These are phyloP conservation scores for Botia kubotai DNA, from an alignment of 2,797 vertebrate species.

Conservation along the genomic window DNA sequence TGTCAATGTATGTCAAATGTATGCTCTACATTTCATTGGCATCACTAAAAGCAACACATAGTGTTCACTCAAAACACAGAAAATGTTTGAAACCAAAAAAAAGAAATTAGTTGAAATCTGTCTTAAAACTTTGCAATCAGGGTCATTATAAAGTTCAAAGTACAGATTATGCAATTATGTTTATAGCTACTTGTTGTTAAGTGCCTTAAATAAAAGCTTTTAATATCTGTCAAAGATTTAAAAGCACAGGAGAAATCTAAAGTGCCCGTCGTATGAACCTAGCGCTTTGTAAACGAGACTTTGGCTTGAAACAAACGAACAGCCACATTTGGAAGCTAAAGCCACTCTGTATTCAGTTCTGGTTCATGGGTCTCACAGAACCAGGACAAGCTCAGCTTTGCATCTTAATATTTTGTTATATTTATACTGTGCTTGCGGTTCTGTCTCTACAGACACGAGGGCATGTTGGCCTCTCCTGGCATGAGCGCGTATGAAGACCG, in stretches of 20 bases:
- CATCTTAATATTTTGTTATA: slow-evolving; percentile 29
- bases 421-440: background rate
- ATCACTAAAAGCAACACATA: too few species aligned
- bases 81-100: too few species aligned
- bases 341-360: slow-evolving; percentile 13
- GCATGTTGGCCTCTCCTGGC: slow-evolving; percentile 6
- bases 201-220: background rate
- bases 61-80: too few species aligned
- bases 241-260: background rate
- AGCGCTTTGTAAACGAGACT: background rate
- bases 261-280: background rate
- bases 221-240: background rate
- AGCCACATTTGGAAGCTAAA: background rate
- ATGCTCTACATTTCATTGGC: too few species aligned
- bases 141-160: too few species aligned
- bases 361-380: slow-evolving; percentile 17
- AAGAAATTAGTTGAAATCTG: too few species aligned
- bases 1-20: too few species aligned
- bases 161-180: background rate
- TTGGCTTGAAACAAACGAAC: background rate
- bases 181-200: background rate
- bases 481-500: background rate
- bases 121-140: too few species aligned
- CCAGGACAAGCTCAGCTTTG: slow-evolving; percentile 7
- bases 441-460: slow-evolving; percentile 1